Conservation (phyloP, 2,797 vertebrate species). For the Manis pentadactyla region DNA sequence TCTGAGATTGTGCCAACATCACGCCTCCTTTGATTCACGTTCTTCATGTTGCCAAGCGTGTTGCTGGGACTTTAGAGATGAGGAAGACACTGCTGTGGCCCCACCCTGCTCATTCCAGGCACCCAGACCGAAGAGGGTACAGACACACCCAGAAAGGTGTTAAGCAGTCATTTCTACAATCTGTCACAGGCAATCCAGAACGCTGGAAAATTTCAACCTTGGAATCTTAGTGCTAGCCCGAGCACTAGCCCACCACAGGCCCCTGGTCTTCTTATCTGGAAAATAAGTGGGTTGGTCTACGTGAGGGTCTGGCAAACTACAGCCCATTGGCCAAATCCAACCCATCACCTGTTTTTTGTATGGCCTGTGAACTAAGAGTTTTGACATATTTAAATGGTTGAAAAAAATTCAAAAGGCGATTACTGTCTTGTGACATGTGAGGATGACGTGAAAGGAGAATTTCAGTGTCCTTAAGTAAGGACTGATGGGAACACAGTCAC, state of each 20-base stretch:
- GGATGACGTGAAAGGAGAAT: not conserved
- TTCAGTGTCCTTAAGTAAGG: not conserved
- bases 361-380: not conserved
- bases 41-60: not conserved
- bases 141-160: not conserved
- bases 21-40: not conserved
- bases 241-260: too few relatives aligned
- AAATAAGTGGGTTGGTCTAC: not conserved
- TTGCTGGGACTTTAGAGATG: not conserved
- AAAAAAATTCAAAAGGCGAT: not conserved
- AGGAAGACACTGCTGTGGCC: not conserved
- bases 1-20: not conserved
- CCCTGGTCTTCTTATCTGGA: not conserved
- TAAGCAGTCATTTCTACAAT: not conserved
- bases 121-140: not conserved
- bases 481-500: not conserved
- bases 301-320: not conserved
- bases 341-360: not conserved
- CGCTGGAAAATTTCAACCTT: not conserved
- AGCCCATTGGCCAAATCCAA: not conserved
- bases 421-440: not conserved
- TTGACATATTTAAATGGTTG: not conserved
- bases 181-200: not conserved
- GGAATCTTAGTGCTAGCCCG: not conserved
- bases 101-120: not conserved